Conservation (phyloP, 2,797 vertebrate species). For the Alauda arvensis region DNA sequence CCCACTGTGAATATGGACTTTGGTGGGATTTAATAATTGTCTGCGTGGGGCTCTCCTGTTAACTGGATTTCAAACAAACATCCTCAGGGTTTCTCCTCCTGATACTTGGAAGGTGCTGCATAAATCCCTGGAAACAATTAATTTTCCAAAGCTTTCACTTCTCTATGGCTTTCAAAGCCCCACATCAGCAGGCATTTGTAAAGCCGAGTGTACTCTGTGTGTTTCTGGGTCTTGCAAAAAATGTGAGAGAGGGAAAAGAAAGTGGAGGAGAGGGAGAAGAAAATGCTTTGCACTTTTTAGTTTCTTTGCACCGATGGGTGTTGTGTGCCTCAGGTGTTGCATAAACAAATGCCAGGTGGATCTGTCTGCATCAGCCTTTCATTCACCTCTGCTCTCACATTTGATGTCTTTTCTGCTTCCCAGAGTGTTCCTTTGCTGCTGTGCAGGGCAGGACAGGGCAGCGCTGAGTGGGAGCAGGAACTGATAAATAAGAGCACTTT, state of each 20-base stretch:
- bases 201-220: rapidly evolving
- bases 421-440: neutral
- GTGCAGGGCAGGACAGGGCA: neutral
- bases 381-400: neutral
- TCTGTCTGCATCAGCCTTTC: neutral
- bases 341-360: neutral
- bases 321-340: neutral
- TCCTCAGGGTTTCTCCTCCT: neutral
- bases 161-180: neutral
- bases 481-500: neutral
- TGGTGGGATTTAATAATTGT: neutral
- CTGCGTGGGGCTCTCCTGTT: neutral
- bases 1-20: neutral
- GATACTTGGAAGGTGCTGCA: neutral
- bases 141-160: neutral
- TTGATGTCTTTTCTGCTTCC: rapidly evolving
- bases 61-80: neutral
- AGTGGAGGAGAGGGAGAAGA: neutral
- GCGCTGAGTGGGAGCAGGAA: neutral
- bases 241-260: neutral
- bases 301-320: rapidly evolving
- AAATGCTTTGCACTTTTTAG: too few relatives aligned
- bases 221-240: neutral
- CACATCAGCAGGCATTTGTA: neutral
- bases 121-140: neutral